Evolutionary conservation across 2,888 invertebrate genomes (phyloP).

Genomic region (Crocallis elinguaria): DNA sequence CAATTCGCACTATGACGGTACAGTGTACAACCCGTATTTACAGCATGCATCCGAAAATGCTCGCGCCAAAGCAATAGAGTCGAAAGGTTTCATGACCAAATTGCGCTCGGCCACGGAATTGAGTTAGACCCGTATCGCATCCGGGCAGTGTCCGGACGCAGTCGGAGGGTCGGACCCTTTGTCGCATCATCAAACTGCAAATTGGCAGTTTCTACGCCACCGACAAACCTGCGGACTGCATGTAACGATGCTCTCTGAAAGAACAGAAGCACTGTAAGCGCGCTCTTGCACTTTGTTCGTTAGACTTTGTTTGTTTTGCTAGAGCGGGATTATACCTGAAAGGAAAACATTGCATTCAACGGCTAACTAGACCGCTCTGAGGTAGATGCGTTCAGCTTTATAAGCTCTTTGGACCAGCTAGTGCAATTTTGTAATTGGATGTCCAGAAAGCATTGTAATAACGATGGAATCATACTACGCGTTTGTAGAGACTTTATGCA

Average conservation of each 20-base stretch:
- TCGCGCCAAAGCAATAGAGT: constrained; percentile 38
- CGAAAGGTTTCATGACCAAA: constrained; percentile 55
- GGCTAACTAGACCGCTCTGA: constrained; percentile 6
- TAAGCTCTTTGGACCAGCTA: constrained; percentile 9
- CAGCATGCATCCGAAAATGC: constrained; percentile 33
- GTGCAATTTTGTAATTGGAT: constrained; percentile 8
- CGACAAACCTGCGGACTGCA: constrained; percentile 40
- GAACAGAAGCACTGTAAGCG: constrained; percentile 26
- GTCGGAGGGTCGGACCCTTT: constrained; percentile 57
- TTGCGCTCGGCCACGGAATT: constrained; percentile 57
- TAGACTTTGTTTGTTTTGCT: constrained; percentile 34
- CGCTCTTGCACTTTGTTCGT: constrained; percentile 29
- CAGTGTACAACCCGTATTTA: constrained; percentile 31
- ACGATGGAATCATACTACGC: neutral
- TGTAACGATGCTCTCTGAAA: constrained; percentile 27
- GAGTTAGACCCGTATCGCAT: constrained; percentile 57
- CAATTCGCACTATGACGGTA: neutral
- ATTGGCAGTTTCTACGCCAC: constrained; percentile 65
- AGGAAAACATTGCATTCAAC: neutral
- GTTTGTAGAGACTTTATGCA: no score
- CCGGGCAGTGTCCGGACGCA: constrained; percentile 40
- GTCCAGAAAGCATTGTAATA: no score
- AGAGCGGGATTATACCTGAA: constrained; percentile 26
- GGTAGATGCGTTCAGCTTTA: neutral
- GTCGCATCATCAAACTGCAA: constrained; percentile 75